These are phyloP conservation scores for Misgurnus anguillicaudatus DNA, from an alignment of 2,113 vertebrate species.

Conservation along the genomic window DNA sequence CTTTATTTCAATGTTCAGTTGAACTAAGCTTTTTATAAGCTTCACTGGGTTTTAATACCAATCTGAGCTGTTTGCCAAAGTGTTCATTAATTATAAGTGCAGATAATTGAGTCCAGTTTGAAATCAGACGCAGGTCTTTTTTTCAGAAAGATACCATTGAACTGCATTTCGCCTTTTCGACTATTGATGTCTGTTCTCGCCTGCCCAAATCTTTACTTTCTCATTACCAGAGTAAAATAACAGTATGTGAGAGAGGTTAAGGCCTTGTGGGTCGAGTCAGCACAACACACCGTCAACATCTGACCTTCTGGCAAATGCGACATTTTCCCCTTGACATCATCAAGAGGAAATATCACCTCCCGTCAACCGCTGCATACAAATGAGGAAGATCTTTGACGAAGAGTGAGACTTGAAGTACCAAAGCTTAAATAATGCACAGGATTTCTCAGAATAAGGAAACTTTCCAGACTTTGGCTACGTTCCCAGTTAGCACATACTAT, in stretches of 20 bases:
- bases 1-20: slow-evolving; percentile 44
- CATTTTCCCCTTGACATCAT: slow-evolving; percentile 6
- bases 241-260: not conserved
- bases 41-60: slow-evolving; percentile 44
- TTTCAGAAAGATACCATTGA: slow-evolving; percentile 37
- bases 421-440: too few species aligned
- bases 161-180: not conserved
- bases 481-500: too few species aligned
- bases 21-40: slow-evolving; percentile 56
- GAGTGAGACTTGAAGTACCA: too few species aligned
- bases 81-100: slow-evolving; percentile 63
- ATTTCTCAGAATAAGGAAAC: too few species aligned
- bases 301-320: not conserved
- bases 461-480: too few species aligned
- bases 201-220: not conserved
- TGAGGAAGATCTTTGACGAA: not conserved
- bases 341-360: slow-evolving; percentile 13
- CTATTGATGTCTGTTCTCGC: not conserved
- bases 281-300: slow-evolving; percentile 24
- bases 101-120: slow-evolving; percentile 54
- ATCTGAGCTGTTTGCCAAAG: slow-evolving; percentile 36
- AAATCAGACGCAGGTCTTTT: slow-evolving; percentile 35
- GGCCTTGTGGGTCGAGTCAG: slow-evolving; percentile 9
- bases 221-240: not conserved
- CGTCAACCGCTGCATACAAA: not conserved